Percentiles rank a stretch among this genome's conserved stretches.
These are phyloP conservation scores for Agrochola circellaris DNA, from an alignment of 2,888 invertebrate species.

Conservation along the genomic window DNA sequence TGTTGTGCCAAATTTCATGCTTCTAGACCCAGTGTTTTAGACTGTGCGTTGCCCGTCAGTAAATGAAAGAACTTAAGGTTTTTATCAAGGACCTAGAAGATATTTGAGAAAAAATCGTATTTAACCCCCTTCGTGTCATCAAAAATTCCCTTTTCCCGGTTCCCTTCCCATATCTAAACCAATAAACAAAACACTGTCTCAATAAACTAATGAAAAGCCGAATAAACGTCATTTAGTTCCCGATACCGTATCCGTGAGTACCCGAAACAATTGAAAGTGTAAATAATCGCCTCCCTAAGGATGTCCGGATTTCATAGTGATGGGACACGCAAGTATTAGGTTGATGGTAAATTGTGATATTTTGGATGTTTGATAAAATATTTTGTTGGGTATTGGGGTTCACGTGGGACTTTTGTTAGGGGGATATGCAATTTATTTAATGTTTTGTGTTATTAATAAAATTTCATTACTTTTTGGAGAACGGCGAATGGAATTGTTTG, in stretches of 20 bases:
- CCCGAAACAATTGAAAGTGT: conserved; percentile 49
- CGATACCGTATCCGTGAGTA: conserved; percentile 15
- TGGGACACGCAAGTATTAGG: conserved; percentile 34
- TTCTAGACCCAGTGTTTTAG: no score
- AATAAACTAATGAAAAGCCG: conserved; percentile 48
- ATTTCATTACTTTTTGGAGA: background rate
- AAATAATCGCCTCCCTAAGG: conserved; percentile 58
- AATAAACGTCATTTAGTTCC: conserved; percentile 37
- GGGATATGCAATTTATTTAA: background rate
- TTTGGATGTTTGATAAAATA: conserved; percentile 7
- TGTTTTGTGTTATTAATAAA: no score
- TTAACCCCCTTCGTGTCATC: background rate
- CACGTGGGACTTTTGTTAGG: background rate
- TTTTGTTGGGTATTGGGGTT: background rate
- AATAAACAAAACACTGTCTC: conserved; percentile 27
- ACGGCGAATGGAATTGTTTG: background rate
- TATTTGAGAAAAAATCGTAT: background rate
- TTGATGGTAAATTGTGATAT: conserved; percentile 16
- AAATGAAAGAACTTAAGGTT: background rate
- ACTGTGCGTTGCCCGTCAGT: no score
- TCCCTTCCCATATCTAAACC: conserved; percentile 14
- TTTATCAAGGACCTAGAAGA: background rate
- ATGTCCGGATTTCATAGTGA: conserved; percentile 38
- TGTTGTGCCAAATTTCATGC: background rate
- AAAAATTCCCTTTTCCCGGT: background rate